phyloP scores from a whole-genome alignment of 2,888 invertebrate species.

The Drosophila limbata region DNA sequence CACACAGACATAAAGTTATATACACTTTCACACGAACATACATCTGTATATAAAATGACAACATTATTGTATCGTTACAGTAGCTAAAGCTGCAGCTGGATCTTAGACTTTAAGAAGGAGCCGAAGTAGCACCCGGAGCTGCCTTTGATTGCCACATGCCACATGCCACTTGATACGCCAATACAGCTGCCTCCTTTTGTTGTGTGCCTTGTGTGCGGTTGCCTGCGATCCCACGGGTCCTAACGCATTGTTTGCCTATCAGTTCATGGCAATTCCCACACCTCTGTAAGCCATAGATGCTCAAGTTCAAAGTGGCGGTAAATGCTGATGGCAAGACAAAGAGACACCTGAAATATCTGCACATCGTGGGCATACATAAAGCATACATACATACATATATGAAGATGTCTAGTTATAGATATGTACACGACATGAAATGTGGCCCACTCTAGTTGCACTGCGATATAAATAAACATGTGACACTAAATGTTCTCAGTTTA shows the following conservation, averaged over 20 bases:
- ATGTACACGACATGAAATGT: slow-evolving; percentile 19
- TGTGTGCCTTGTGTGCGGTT: slow-evolving; percentile 16
- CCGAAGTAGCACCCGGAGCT: slow-evolving; percentile 15
- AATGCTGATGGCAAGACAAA: slow-evolving; percentile 32
- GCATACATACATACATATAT: not conserved
- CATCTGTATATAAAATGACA: slow-evolving; percentile 10
- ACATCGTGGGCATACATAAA: not conserved
- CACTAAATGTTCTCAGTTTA: not conserved
- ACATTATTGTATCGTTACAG: slow-evolving; percentile 57
- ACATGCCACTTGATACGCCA: slow-evolving; percentile 64
- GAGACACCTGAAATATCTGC: slow-evolving; percentile 43
- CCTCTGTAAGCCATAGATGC: slow-evolving; percentile 5
- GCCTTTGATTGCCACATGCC: slow-evolving; percentile 66
- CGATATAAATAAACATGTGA: slow-evolving; percentile 29
- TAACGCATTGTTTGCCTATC: slow-evolving; percentile 55
- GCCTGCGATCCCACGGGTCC: slow-evolving; percentile 51
- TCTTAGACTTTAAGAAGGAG: not conserved
- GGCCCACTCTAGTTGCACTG: slow-evolving; percentile 24
- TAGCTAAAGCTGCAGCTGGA: slow-evolving; percentile 17
- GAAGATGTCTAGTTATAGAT: slow-evolving; percentile 50
- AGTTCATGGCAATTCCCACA: slow-evolving; percentile 2
- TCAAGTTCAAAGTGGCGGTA: slow-evolving; percentile 51
- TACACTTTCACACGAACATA: slow-evolving; percentile 4
- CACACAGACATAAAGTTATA: not conserved
- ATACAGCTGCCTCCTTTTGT: slow-evolving; percentile 35